These are phyloP conservation scores for Notiomystis cincta DNA, from an alignment of 2,113 vertebrate genomes.

Conservation along the genomic window DNA sequence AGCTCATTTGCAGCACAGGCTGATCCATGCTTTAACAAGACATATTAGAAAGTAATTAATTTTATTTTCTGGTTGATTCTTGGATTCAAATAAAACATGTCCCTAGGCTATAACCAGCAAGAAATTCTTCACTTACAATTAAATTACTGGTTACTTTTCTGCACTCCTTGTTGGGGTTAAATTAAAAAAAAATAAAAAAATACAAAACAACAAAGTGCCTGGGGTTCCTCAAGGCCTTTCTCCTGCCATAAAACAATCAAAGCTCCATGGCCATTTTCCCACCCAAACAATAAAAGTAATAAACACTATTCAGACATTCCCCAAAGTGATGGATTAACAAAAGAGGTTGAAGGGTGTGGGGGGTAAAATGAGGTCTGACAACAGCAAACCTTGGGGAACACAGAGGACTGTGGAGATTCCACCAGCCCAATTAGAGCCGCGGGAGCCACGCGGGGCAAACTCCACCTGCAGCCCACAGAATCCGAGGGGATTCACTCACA, in stretches of 20 bases:
- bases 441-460: rapidly evolving
- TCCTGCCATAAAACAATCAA: conserved; percentile 42
- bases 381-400: background rate
- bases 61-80: conserved; percentile 54
- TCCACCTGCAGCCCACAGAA: background rate
- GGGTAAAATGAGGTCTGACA: conserved; percentile 13
- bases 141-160: conserved; percentile 42
- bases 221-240: conserved; percentile 29
- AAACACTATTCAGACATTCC: background rate
- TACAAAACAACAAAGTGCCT: background rate
- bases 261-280: conserved; percentile 33
- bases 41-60: conserved; percentile 46
- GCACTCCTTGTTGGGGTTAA: conserved; percentile 34
- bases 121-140: conserved; percentile 36
- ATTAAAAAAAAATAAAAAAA: background rate
- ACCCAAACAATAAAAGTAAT: conserved; percentile 54
- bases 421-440: background rate
- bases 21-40: background rate
- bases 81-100: background rate
- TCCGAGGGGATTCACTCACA: background rate
- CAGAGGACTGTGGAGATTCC: background rate
- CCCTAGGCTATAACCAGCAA: conserved; percentile 23
- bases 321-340: background rate
- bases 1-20: background rate
- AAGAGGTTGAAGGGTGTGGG: background rate